Base-by-base conservation (phyloP, 1,140 invertebrate species). In the Drosophila ficusphila region DNA sequence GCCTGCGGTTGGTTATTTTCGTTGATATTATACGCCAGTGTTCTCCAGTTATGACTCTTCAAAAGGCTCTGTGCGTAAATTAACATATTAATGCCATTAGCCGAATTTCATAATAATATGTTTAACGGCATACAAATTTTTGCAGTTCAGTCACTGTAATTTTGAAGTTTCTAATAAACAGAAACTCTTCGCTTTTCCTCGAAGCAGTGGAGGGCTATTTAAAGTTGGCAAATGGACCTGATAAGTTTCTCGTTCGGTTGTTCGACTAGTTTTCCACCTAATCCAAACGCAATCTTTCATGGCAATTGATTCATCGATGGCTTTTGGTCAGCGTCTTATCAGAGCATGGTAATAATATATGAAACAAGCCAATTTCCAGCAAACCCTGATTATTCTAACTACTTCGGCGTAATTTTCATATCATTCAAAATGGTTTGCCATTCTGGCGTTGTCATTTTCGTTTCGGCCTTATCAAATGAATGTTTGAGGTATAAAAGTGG, bases 1-100 rank as follows among this genome's bases (percentile, higher is more conserved):
- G 41, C 41, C 23, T 61, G 36, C n/a, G 53, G 41, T 23, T 34
- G 7, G 33, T 57, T 72, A 48, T 70, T 62, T 51, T 29, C 16
- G 38, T 54, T 81, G 85, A 81, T 85, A 69, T 86, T 77, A 79
- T 47, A 76, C 23, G 34, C 36, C 38, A 21, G 27, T 7, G 29
- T 61, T 76, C 38, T 23, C 18, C 25, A 58, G 19, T 42, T 48
- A 25, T 12, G 41, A 12, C 42, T 18, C 27, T 29, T 18, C 12
- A 9, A 27, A 23, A 48, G 29, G 27, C 12, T 29, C 19, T 44
- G 9, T 36, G 47, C 31, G 46, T 54, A 33, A 56, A 85, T 85
- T 85, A 39, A 39, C 81, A 85, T 85, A 86, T 52, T 61, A 69
- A 64, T 68, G 31, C 42, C 79, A 68, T 79, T 73, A 53, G 23